Evolutionary conservation across 2,113 vertebrate genomes (phyloP).

Genomic region (Todiramphus saurophagus): DNA sequence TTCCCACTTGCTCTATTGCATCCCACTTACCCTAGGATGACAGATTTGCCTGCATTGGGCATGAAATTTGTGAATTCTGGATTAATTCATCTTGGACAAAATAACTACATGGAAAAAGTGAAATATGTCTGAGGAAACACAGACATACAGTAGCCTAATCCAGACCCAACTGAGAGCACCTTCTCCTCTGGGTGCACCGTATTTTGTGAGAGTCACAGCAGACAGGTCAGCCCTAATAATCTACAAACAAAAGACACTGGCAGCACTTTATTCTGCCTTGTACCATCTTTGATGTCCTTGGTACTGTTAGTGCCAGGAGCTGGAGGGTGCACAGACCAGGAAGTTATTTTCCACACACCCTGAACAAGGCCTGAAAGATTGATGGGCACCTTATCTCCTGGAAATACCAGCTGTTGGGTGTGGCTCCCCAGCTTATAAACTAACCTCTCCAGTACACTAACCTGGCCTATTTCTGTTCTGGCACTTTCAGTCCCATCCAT

Average conservation of each 20-base stretch:
- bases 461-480: not conserved
- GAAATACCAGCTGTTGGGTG: not conserved
- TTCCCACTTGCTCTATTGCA: not conserved
- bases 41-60: not conserved
- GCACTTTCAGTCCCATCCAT: not conserved
- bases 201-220: not conserved
- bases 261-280: not conserved
- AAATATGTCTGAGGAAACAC: not conserved
- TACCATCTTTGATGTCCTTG: not conserved
- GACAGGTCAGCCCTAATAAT: not conserved
- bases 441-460: not conserved
- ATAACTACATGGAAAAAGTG: not conserved
- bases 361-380: not conserved
- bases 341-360: not conserved
- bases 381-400: not conserved
- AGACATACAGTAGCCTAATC: not conserved
- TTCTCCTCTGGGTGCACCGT: not conserved
- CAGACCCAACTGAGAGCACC: not conserved
- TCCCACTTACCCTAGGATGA: not conserved
- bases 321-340: not conserved
- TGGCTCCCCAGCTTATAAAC: not conserved
- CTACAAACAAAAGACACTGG: not conserved
- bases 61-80: not conserved
- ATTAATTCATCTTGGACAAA: not conserved
- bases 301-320: not conserved